Conservation (phyloP, 2,113 vertebrate genomes). For the Ammodramus savannarum region DNA sequence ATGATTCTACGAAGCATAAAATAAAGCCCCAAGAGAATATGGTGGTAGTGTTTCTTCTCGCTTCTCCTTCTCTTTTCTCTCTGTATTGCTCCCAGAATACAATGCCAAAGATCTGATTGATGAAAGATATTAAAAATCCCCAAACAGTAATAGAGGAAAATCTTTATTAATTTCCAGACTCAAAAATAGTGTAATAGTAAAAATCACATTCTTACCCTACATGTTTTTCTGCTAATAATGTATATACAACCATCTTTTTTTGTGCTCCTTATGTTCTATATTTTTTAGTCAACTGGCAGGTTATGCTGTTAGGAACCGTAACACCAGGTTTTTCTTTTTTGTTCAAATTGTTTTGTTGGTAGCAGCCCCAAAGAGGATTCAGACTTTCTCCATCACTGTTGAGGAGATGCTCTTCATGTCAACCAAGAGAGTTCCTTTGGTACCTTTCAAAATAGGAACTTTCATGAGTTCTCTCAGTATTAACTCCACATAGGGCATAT, state of each 20-base stretch:
- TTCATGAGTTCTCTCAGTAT: neutral
- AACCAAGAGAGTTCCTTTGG: neutral
- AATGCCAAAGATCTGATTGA: neutral
- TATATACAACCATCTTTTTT: neutral
- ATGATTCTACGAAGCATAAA: neutral
- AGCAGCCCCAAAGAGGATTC: neutral
- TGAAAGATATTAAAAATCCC: neutral
- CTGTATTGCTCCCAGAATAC: neutral
- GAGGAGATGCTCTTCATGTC: neutral
- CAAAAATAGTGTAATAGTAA: neutral
- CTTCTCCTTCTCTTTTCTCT: neutral
- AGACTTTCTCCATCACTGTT: neutral
- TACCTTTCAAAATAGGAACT: neutral
- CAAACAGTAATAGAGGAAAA: neutral
- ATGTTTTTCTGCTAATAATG: neutral
- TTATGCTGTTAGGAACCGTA: neutral
- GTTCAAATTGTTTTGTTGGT: neutral
- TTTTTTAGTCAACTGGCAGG: neutral
- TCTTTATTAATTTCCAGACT: neutral
- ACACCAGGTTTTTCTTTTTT: neutral
- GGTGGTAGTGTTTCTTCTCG: fast-evolving
- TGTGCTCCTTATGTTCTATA: neutral
- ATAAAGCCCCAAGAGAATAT: neutral
- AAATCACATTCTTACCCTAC: neutral
- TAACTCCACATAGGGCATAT: neutral